Evolutionary conservation across 2,797 vertebrate genomes (phyloP), one percentile per base, ranked within the genome.

Genomic region (Emydoidea blandingii): DNA sequence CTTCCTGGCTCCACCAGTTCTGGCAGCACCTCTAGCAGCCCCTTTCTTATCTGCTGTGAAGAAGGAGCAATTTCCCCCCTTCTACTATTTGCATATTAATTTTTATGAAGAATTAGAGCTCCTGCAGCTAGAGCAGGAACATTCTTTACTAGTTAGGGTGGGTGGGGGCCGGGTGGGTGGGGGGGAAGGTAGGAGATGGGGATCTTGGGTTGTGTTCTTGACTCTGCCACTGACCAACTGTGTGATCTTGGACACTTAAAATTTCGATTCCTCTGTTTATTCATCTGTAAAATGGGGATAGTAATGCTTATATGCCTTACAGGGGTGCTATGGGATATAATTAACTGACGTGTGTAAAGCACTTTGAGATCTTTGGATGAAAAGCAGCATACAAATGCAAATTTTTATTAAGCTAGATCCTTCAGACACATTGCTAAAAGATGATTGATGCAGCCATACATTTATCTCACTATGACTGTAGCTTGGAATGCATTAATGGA

Each of bases 231-330:
- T 34, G 34, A 65, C 62, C 29, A 76, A 14, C 54, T 87, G 6
- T 37, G 6, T 93, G 89, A 0, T 1, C 19, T 37, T 79, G 49
- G 15, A 25, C 3, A 2, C 14, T 89, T n/a, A 21, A 50, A 21
- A 12, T 92, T 8, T 91, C 15, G 91, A 62, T 12, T 79, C 81
- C 57, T 89, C 2, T 3, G 6, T 74, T 81, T 89, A 53, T 34
- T 79, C 1, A 3, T 87, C 59, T 47, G 52, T 79, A 54, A 87
- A 88, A 89, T 92, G 49, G 86, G 87, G 78, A 53, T 15, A 49
- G 59, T 9, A 16, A 29, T 1, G 27, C 12, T 2, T 4, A 29
- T 59, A 12, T n/a, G 29, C 27, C 49, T 19, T 12, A 12, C 0
- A 2, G 47, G 68, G n/a, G 8, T 5, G 41, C 4, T 21, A 56